Conservation (phyloP, 2,888 invertebrate genomes). For the Lomographa bimaculata region DNA sequence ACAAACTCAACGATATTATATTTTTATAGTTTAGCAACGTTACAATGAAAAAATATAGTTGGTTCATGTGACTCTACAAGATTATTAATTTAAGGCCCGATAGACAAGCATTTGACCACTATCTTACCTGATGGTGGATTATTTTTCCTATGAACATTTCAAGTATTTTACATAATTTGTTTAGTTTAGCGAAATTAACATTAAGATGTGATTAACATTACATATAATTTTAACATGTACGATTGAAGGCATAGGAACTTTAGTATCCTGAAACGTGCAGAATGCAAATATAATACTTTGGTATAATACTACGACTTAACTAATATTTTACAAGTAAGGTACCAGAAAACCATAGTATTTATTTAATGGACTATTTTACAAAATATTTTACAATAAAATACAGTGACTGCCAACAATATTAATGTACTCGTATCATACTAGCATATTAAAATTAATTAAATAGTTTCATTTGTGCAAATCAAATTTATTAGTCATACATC, state of each 20-base stretch:
- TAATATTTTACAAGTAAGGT: constrained; percentile 15
- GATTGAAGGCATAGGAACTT: constrained; percentile 59
- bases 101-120: too few relatives aligned
- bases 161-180: too few relatives aligned
- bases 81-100: too few relatives aligned
- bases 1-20: too few relatives aligned
- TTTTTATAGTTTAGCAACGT: too few relatives aligned
- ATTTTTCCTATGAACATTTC: too few relatives aligned
- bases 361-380: constrained; percentile 25
- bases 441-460: constrained; percentile 13
- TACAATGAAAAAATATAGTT: too few relatives aligned
- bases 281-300: constrained; percentile 60
- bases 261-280: constrained; percentile 48
- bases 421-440: constrained; percentile 1
- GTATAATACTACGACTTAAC: constrained; percentile 42
- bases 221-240: too few relatives aligned
- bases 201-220: too few relatives aligned
- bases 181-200: too few relatives aligned
- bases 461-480: constrained; percentile 59
- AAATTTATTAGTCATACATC: constrained; percentile 54
- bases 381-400: constrained; percentile 7
- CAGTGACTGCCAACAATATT: constrained; percentile 20
- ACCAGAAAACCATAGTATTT: constrained; percentile 29
- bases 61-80: too few relatives aligned
- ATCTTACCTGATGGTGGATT: too few relatives aligned